Evolutionary conservation across 2,113 vertebrate genomes (phyloP), one percentile per base, ranked within the genome.

Genomic region (Tetrao urogallus): DNA sequence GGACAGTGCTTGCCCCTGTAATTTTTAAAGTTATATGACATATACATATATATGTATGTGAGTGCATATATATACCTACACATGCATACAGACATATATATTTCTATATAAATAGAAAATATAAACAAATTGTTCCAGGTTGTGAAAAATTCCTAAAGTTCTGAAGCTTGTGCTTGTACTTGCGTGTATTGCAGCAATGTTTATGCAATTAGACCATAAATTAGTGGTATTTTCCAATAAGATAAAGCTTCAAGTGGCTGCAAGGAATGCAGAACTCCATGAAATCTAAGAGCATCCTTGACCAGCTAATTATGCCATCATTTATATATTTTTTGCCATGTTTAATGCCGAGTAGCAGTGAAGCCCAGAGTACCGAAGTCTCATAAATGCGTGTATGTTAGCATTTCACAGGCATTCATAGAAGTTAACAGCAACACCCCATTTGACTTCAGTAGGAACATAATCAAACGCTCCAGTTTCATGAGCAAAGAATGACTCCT

Each of bases 401-500:
- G 60, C 3, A 40, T 60, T 90, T 90, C 88, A 57, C 30, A 71
- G 63, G 28, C 21, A 42, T 24, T 6, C 27, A 14, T 56, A 72
- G 52, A 72, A 21, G 28, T 43, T 64, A 61, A 72, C 30, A 88
- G n/a, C 2, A 6, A 56, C 10, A 38, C 25, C 71, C 15, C 16
- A 22, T 81, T 84, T 69, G 43, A 34, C 30, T 81, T 65, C 48
- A 54, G 32, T 50, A 27, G 71, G 48, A 93, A 66, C 19, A 73
- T 54, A 77, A 69, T 80, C 69, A 83, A 82, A 75, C 15, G 32
- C 24, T 83, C 11, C 64, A 60, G 56, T 66, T 89, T 69, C 38
- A 47, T 47, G 25, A 74, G 43, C 65, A 81, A 74, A 80, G 38
- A 56, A 42, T 82, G 66, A 87, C 60, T 89, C 78, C 12, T 81